phyloP scores from a whole-genome alignment of 2,113 vertebrate genomes.

The Scalopus aquaticus region DNA sequence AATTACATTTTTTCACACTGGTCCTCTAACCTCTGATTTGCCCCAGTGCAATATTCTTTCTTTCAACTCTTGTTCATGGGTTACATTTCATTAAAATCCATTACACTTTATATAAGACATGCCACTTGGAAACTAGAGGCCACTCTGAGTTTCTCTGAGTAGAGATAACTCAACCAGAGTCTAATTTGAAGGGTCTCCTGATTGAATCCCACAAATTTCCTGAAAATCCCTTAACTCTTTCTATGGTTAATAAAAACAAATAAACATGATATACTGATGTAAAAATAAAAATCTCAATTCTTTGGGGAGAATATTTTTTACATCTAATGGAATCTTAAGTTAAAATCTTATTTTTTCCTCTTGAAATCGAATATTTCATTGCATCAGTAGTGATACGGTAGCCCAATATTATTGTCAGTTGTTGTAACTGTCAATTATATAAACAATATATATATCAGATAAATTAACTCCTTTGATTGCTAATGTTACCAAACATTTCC shows the following conservation, averaged over 20 bases:
- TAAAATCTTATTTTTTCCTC: not conserved
- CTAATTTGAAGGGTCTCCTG: conserved; percentile 19
- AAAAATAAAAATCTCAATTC: not conserved
- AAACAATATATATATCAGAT: not conserved
- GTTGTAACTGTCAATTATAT: conserved; percentile 30
- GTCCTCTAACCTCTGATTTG: not conserved
- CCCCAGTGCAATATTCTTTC: not conserved
- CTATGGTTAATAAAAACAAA: conserved; percentile 4
- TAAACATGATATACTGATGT: not conserved
- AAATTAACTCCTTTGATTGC: not conserved
- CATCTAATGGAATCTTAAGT: not conserved
- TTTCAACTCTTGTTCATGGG: not conserved
- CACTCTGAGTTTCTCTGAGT: not conserved
- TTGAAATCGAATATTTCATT: not conserved
- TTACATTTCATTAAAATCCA: not conserved
- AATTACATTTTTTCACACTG: not conserved
- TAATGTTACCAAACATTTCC: not conserved
- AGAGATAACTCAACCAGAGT: not conserved
- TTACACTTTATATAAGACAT: not conserved
- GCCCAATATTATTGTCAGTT: not conserved
- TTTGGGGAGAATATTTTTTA: not conserved
- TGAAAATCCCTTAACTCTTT: not conserved
- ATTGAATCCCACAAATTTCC: not conserved
- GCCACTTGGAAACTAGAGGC: not conserved
- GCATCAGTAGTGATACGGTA: not conserved